phyloP scores from a whole-genome alignment of 1,140 invertebrate species.

The Hydropsyche tenuis region DNA sequence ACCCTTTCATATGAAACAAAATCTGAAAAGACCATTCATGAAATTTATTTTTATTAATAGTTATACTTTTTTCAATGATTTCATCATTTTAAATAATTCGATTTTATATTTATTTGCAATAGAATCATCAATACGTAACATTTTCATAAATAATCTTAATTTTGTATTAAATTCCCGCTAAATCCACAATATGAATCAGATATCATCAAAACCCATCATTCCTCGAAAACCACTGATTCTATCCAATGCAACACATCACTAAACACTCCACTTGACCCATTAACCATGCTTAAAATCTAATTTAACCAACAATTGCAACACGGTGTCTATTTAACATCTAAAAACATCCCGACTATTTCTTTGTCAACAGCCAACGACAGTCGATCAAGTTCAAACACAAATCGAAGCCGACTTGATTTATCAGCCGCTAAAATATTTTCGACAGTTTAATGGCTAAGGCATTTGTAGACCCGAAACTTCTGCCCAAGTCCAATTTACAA shows the following conservation, averaged over 20 bases:
- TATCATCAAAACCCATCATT: too few species aligned
- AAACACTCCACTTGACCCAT: conserved; percentile 7
- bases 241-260: background rate
- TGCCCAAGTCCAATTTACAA: conserved; percentile 39
- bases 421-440: background rate
- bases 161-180: too few species aligned
- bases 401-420: background rate
- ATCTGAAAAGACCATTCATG: too few species aligned
- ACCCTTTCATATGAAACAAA: too few species aligned
- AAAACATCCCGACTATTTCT: conserved; percentile 27
- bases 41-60: too few species aligned
- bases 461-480: conserved; percentile 35
- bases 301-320: conserved; percentile 27
- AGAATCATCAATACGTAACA: too few species aligned
- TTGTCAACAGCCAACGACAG: conserved; percentile 6
- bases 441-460: conserved; percentile 10
- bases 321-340: conserved; percentile 17
- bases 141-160: too few species aligned
- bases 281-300: conserved; percentile 33
- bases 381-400: background rate
- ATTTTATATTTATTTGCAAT: too few species aligned
- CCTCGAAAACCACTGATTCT: too few species aligned
- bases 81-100: too few species aligned
- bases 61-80: too few species aligned
- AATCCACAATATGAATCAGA: too few species aligned